Base-by-base conservation (phyloP, 2,797 vertebrate species). In the Gephyroberyx darwinii region DNA sequence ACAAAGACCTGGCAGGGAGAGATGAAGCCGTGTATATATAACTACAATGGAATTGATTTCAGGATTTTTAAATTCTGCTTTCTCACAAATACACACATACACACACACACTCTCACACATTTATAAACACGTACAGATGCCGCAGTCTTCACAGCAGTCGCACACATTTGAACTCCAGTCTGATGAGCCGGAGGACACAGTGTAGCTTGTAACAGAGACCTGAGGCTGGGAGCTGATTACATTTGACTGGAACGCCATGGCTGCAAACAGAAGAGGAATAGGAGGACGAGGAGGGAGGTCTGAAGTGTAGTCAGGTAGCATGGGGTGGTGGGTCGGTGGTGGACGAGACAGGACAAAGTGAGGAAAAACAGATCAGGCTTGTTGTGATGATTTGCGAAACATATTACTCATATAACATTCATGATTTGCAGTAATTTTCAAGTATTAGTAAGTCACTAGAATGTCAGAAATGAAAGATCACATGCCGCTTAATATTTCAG, bases 91-190 rank as follows among this genome's bases (percentile, higher is more conserved):
- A 57, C 47, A 54, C 5, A 17, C 12, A 74, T 2, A 54, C 12
- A 26, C 26, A 26, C 26, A 26, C 26, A 30, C 30, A 22, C 33
- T 54, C 47, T 52, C 5, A 17, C 12, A 74, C 2, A 54, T 14
- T 22, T 52, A 19, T n/a, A 37, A 50, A 64, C 37, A 80, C 92
- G 72, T 84, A 94, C 93, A 95, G 80, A 95, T 93, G 65, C 93
- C 91, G 2, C 90, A 94, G 86, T 95, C 92, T 0, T 94, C 92
- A 75, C 90, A 93, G 84, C 94, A 94, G 87, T 94, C 93, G 9
- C 91, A 93, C 65, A 90, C 73, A 17, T 89, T 88, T 54, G 93
- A 88, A 70, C 71, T 94, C 94, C 93, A 95, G 0, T 92, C 83
- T 4, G 90, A 81, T 8, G 67, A 53, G 12, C 53, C 80, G 0